Conservation (phyloP, 92 coral and sea anemone genomes). For the Phymanthus crucifer region DNA sequence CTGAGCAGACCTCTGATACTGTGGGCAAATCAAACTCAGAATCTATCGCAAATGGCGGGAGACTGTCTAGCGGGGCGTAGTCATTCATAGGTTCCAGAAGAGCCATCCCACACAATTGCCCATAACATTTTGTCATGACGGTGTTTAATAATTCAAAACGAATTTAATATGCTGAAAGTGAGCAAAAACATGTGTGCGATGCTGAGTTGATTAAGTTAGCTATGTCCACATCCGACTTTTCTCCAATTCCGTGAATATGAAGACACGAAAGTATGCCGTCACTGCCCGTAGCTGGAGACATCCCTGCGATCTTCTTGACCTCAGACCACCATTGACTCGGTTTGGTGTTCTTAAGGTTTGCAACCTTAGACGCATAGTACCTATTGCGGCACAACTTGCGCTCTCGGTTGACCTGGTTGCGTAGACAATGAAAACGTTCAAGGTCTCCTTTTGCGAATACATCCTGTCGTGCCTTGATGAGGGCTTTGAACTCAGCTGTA, state of each 20-base stretch:
- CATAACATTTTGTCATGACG: too few species aligned
- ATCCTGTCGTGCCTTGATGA: too few species aligned
- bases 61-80: background rate
- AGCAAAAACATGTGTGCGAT: too few species aligned
- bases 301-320: conserved; percentile 36
- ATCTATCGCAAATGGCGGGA: background rate
- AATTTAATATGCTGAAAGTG: too few species aligned
- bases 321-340: conserved; percentile 52
- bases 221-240: background rate
- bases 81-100: background rate
- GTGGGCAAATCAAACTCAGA: background rate
- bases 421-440: too few species aligned
- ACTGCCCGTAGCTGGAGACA: too few species aligned
- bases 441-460: too few species aligned
- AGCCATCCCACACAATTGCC: too few species aligned
- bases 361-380: conserved; percentile 35
- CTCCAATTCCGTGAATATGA: conserved; percentile 13
- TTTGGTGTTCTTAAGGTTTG: conserved; percentile 30
- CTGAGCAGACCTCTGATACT: background rate
- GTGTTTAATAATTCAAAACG: too few species aligned
- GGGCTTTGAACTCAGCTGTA: too few species aligned
- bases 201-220: background rate
- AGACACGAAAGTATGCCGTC: conserved; percentile 27
- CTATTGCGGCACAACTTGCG: conserved; percentile 38
- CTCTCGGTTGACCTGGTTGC: conserved; percentile 40